These are phyloP conservation scores for Ellobius talpinus DNA, from an alignment of 2,113 vertebrate species.

Conservation along the genomic window DNA sequence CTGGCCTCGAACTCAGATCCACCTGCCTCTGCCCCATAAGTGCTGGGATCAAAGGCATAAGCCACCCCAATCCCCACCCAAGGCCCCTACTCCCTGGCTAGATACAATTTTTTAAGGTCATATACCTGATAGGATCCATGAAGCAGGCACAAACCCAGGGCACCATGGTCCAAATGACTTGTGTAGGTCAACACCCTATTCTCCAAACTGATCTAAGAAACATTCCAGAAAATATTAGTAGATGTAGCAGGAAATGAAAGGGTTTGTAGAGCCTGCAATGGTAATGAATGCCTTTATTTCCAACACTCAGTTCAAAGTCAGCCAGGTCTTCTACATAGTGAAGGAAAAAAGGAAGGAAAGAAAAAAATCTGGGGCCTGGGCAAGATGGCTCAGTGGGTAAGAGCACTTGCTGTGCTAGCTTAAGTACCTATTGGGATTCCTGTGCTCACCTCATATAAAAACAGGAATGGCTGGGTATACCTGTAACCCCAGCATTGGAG, in stretches of 20 bases:
- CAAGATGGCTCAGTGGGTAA: not conserved
- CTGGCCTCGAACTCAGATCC: not conserved
- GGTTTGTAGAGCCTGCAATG: not conserved
- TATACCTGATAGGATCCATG: not conserved
- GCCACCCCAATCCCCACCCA: not conserved
- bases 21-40: not conserved
- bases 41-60: not conserved
- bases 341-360: not conserved
- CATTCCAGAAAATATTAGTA: slow-evolving; percentile 40
- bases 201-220: slow-evolving; percentile 31
- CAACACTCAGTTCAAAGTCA: not conserved
- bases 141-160: not conserved
- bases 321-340: not conserved
- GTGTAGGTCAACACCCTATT: not conserved
- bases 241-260: slow-evolving; percentile 5
- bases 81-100: too few species aligned
- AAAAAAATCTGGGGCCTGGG: not conserved
- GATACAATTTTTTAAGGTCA: not conserved
- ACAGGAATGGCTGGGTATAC: too few species aligned
- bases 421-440: not conserved
- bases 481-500: not conserved
- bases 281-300: not conserved
- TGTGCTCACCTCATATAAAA: not conserved
- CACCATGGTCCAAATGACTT: rapidly evolving
- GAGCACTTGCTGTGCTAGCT: not conserved